A percentile compares a stretch with the other conserved stretches of the same genome.
These are phyloP conservation scores for Calyptomena viridis DNA, from an alignment of 2,113 vertebrate species.

Conservation along the genomic window DNA sequence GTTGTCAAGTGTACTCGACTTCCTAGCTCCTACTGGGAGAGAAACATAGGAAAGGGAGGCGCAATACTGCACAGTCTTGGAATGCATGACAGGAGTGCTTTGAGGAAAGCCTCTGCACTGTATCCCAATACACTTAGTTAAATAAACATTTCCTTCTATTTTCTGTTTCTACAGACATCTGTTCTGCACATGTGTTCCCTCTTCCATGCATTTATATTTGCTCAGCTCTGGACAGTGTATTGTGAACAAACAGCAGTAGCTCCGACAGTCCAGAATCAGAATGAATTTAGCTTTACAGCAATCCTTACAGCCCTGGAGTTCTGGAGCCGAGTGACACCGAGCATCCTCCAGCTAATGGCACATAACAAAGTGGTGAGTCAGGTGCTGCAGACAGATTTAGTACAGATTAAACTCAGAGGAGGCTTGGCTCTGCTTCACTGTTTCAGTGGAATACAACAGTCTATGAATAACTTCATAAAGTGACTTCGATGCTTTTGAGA, in stretches of 20 bases:
- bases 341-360: constrained; percentile 98
- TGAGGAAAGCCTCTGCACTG: not conserved
- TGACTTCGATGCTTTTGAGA: not conserved
- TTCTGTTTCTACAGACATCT: constrained; percentile 83
- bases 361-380: constrained; percentile 96
- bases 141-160: not conserved
- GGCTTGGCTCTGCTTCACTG: not conserved
- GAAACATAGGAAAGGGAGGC: not conserved
- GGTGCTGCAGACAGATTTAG: not conserved
- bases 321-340: constrained; percentile 97
- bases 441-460: not conserved
- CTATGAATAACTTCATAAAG: not conserved
- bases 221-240: constrained; percentile 98
- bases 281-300: constrained; percentile 91
- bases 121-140: not conserved
- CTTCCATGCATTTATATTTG: constrained; percentile 98
- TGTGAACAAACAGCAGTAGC: constrained; percentile 94
- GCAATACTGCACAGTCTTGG: not conserved
- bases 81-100: not conserved
- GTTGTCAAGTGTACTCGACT: not conserved
- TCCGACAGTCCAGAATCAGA: constrained; percentile 89
- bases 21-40: not conserved
- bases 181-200: constrained; percentile 98
- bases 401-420: not conserved
- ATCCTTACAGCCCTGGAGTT: constrained; percentile 96